Evolutionary conservation across 1,140 invertebrate species (phyloP).

Genomic region (Leguminivora glycinivorella): DNA sequence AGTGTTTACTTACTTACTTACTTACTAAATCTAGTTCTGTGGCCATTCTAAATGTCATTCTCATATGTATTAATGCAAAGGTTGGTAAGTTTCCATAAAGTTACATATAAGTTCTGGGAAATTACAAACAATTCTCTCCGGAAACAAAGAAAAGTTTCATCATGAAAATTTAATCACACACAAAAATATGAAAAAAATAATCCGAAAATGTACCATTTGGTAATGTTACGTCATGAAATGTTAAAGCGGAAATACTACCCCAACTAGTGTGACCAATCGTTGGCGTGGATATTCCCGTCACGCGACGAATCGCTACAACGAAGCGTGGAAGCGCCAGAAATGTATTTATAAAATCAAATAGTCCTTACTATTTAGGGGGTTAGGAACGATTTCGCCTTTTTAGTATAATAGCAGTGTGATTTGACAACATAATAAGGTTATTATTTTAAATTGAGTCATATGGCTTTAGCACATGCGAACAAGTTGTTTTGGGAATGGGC

Average conservation of each 20-base stretch:
- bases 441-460: conserved; percentile 11
- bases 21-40: no score
- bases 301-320: conserved; percentile 23
- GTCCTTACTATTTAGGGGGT: neutral
- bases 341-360: neutral
- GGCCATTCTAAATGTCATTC: no score
- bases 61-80: no score
- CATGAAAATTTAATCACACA: no score
- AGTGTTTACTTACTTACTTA: no score
- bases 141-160: no score
- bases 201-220: no score
- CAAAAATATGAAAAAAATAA: no score
- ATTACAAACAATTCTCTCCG: no score
- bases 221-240: neutral
- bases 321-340: conserved; percentile 9
- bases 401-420: neutral
- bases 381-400: neutral
- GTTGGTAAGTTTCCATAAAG: no score
- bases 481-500: neutral
- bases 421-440: conserved; percentile 12
- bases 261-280: conserved; percentile 45
- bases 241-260: neutral
- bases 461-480: neutral
- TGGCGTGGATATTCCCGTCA: conserved; percentile 37
- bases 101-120: no score